Conservation (phyloP, 2,113 vertebrate genomes). For the Calidris pygmaea region DNA sequence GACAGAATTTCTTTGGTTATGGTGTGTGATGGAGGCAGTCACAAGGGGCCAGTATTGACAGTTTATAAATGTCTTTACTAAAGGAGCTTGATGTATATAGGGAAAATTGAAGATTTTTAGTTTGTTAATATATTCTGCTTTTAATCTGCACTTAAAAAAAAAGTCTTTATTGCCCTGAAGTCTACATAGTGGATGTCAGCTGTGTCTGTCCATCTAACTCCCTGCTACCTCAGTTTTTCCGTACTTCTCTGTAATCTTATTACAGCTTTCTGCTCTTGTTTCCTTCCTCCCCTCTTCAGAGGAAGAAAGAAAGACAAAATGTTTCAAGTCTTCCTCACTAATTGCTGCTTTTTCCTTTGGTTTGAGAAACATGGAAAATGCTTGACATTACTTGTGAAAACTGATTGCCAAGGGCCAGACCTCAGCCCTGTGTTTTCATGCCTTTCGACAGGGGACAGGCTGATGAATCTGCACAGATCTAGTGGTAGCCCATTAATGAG, state of each 20-base stretch:
- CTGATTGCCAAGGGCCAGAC: not conserved
- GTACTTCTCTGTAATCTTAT: not conserved
- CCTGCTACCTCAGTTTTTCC: not conserved
- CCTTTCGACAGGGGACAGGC: not conserved
- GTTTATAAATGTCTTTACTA: not conserved
- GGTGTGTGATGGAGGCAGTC: not conserved
- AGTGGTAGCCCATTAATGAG: not conserved
- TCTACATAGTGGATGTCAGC: not conserved
- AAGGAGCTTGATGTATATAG: not conserved
- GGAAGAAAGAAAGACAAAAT: not conserved
- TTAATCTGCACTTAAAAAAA: not conserved
- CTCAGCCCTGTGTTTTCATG: not conserved
- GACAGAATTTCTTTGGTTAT: not conserved
- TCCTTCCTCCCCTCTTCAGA: not conserved
- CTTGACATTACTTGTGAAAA: not conserved
- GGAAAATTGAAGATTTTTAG: not conserved
- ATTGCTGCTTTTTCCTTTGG: not conserved
- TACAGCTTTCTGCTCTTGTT: not conserved
- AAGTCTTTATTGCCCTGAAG: not conserved
- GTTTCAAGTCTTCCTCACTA: not conserved
- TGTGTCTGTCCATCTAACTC: not conserved
- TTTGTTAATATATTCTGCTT: not conserved
- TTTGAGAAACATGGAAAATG: not conserved
- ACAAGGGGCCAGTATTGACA: not conserved
- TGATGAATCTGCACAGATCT: not conserved